Conservation (phyloP, 2,888 invertebrate genomes). For the Dynastes hyllus region DNA sequence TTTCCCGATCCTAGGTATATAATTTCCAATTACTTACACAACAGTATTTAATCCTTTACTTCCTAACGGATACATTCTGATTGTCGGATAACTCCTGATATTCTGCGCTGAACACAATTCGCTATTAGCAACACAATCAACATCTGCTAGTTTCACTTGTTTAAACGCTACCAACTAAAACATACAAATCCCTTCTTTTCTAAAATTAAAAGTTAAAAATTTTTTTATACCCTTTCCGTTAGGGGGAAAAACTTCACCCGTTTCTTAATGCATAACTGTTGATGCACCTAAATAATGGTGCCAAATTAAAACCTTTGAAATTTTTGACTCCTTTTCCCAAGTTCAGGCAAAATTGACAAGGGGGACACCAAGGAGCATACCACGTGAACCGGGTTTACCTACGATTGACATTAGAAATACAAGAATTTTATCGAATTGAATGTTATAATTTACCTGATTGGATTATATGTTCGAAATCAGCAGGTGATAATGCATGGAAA, state of each 20-base stretch:
- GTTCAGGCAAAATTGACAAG: constrained; percentile 82
- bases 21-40: constrained; percentile 69
- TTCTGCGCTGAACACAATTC: constrained; percentile 75
- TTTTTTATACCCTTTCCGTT: constrained; percentile 61
- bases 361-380: constrained; percentile 87
- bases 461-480: constrained; percentile 76
- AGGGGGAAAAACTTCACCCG: no score
- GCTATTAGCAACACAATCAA: constrained; percentile 78
- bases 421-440: neutral
- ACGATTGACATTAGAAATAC: neutral
- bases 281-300: constrained; percentile 78
- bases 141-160: constrained; percentile 76
- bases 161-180: constrained; percentile 71
- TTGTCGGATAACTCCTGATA: constrained; percentile 80
- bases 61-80: constrained; percentile 79
- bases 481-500: constrained; percentile 77
- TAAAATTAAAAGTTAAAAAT: no score
- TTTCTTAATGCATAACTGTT: constrained; percentile 74
- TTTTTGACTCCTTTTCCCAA: constrained; percentile 76
- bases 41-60: constrained; percentile 72
- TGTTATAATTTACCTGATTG: constrained; percentile 69
- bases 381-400: constrained; percentile 79
- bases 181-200: constrained; percentile 51
- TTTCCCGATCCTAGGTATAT: no score
- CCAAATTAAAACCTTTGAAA: constrained; percentile 74